Conservation (phyloP, 2,888 invertebrate species). For the Drosophila prolongata region DNA sequence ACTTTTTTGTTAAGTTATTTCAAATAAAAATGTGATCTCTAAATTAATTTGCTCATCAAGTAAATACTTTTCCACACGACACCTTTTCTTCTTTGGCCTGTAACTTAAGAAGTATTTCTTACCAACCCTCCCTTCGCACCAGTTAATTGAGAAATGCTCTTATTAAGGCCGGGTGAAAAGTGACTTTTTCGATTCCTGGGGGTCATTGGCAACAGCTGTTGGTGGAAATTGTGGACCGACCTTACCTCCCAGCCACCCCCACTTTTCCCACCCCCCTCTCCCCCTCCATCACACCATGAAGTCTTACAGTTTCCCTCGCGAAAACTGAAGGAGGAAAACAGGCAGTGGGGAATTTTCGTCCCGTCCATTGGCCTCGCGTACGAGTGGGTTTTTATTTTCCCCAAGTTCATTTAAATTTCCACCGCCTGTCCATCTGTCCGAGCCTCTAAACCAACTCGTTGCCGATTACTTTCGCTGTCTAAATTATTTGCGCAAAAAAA, state of each 20-base stretch:
- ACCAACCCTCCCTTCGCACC: neutral
- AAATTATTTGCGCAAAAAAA: slow-evolving; percentile 59
- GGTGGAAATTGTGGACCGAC: neutral
- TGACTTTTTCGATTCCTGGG: slow-evolving; percentile 37
- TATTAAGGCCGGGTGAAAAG: slow-evolving; percentile 31
- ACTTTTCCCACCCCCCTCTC: neutral
- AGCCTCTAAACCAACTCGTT: slow-evolving; percentile 39
- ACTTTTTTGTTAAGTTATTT: no score
- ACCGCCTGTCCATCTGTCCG: slow-evolving; percentile 19
- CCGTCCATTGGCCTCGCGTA: slow-evolving; percentile 37
- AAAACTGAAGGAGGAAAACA: neutral
- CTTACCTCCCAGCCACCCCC: neutral
- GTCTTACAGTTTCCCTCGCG: slow-evolving; percentile 68
- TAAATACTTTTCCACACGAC: neutral
- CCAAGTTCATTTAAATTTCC: slow-evolving; percentile 66
- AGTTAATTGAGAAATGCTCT: slow-evolving; percentile 24
- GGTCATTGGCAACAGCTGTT: slow-evolving; percentile 46
- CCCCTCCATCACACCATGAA: slow-evolving; percentile 49
- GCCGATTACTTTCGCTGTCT: slow-evolving; percentile 76
- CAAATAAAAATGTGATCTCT: no score
- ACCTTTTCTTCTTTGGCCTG: neutral
- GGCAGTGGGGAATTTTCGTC: neutral
- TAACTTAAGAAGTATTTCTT: slow-evolving; percentile 14
- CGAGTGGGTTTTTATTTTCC: slow-evolving; percentile 47
- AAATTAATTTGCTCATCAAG: no score